Percentiles rank a stretch among this genome's conserved stretches.
Evolutionary conservation across 2,113 vertebrate genomes (phyloP).

Genomic region (Acanthisitta chloris): DNA sequence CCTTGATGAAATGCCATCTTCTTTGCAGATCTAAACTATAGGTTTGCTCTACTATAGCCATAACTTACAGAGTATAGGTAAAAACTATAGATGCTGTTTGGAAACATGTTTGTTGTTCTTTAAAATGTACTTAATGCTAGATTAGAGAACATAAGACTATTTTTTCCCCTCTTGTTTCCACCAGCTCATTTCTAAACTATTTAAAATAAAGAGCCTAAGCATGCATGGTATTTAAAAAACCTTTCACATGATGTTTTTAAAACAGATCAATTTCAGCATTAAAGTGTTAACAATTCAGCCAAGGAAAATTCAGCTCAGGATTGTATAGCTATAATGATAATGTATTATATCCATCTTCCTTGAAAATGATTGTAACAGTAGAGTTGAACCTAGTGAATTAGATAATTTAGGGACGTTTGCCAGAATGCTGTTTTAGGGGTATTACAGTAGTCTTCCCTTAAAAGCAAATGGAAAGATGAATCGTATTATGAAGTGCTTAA

Average conservation of each 20-base stretch:
- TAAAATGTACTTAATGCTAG: conserved; percentile 69
- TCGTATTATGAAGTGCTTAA: conserved; percentile 51
- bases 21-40: conserved; percentile 44
- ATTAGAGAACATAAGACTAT: conserved; percentile 52
- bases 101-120: conserved; percentile 74
- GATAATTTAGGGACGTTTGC: conserved; percentile 67
- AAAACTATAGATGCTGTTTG: conserved; percentile 68
- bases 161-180: conserved; percentile 22
- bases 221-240: conserved; percentile 72
- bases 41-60: too few relatives aligned
- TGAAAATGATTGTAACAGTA: conserved; percentile 65
- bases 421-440: conserved; percentile 48
- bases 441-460: conserved; percentile 61
- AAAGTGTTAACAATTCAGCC: conserved; percentile 73
- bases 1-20: conserved; percentile 65
- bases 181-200: conserved; percentile 69
- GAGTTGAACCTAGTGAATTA: conserved; percentile 70
- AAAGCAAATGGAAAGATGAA: conserved; percentile 57
- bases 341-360: conserved; percentile 64
- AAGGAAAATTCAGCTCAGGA: conserved; percentile 67
- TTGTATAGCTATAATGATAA: conserved; percentile 71
- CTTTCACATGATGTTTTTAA: conserved; percentile 73
- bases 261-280: conserved; percentile 76
- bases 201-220: conserved; percentile 71
- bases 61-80: too few relatives aligned